Conservation (phyloP, 2,797 vertebrate genomes). For the Pyrocephalus nanus region DNA sequence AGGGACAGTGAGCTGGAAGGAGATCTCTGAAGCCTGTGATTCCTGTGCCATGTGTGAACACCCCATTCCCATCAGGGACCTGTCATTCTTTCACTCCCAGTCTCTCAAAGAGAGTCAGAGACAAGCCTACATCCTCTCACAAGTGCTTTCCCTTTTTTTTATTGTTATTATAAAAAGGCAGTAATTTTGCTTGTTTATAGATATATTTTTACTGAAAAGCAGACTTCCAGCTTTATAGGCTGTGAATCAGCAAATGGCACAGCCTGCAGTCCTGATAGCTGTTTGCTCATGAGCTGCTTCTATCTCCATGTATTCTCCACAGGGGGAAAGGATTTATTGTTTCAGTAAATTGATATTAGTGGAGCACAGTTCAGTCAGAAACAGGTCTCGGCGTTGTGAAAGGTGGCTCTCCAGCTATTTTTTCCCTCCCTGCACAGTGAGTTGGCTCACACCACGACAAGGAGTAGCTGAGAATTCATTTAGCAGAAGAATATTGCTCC, state of each 20-base stretch:
- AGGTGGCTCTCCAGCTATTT: conserved; percentile 23
- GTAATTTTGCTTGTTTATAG: not conserved
- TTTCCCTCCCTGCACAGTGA: not conserved
- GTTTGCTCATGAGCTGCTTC: conserved; percentile 37
- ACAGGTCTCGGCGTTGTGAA: conserved; percentile 10
- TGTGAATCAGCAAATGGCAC: not conserved
- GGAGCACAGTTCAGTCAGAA: conserved; percentile 31
- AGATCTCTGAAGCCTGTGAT: not conserved
- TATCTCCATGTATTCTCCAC: conserved; percentile 28
- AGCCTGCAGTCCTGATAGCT: conserved; percentile 21
- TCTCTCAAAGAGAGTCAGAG: not conserved
- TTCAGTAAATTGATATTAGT: conserved; percentile 63
- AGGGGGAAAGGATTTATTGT: conserved; percentile 44
- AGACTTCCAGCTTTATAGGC: not conserved
- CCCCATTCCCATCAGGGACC: not conserved
- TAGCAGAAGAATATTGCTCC: conserved; percentile 54
- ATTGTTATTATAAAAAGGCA: not conserved
- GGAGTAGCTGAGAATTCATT: conserved; percentile 52
- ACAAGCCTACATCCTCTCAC: not conserved
- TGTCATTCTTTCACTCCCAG: not conserved
- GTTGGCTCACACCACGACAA: not conserved
- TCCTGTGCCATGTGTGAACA: not conserved
- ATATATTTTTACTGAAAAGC: not conserved
- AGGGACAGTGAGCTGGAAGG: not conserved
- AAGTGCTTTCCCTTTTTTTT: not conserved